A percentile compares a stretch with the other conserved stretches of the same genome.
Evolutionary conservation across 2,888 invertebrate genomes (phyloP).

Genomic region (Tromatobia lineatoria): DNA sequence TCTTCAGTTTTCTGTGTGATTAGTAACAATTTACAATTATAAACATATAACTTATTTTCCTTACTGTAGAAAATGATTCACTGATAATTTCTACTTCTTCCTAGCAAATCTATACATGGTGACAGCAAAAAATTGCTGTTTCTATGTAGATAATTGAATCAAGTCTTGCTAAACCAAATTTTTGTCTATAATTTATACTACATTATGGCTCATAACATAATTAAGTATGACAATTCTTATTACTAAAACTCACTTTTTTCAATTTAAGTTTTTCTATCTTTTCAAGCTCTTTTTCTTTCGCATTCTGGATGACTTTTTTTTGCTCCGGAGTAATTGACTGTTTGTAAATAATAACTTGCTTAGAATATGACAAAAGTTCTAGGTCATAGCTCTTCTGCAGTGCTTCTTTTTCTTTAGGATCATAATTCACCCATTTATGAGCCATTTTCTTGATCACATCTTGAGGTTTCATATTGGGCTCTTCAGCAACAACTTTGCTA

Average conservation of each 20-base stretch:
- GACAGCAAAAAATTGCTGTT: too few species aligned
- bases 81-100: too few species aligned
- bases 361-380: constrained; percentile 88
- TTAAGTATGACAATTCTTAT: background rate
- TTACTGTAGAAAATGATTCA: too few species aligned
- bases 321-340: constrained; percentile 89
- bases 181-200: background rate
- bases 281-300: background rate
- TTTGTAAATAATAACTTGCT: constrained; percentile 88
- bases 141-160: too few species aligned
- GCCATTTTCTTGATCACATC: constrained; percentile 88
- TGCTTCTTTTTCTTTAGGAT: constrained; percentile 86
- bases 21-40: background rate
- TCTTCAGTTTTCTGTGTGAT: constrained; percentile 87
- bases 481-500: constrained; percentile 87
- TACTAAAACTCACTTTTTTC: constrained; percentile 35
- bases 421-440: constrained; percentile 88
- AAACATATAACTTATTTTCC: too few species aligned
- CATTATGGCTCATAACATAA: background rate
- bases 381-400: constrained; percentile 87
- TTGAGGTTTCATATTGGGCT: constrained; percentile 87
- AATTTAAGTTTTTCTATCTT: constrained; percentile 33
- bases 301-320: constrained; percentile 86
- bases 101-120: too few species aligned
- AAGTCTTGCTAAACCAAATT: too few species aligned